phyloP scores from a whole-genome alignment of 53 echinoderm and acorn worm species.

The Echinarachnius parma region DNA sequence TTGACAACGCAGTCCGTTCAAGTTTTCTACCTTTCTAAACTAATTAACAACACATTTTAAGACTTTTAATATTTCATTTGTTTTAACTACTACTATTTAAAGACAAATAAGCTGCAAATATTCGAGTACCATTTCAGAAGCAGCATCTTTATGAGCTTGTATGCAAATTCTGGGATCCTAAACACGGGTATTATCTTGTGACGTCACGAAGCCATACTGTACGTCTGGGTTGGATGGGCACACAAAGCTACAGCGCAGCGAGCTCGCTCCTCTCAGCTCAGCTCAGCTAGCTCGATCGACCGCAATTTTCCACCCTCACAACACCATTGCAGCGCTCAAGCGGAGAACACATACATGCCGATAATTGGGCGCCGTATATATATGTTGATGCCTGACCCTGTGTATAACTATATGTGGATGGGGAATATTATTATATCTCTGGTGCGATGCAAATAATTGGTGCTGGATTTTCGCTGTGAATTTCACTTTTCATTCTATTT shows the following conservation, averaged over 20 bases:
- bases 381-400: constrained; percentile 32
- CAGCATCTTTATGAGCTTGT: background rate
- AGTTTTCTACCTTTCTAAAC: background rate
- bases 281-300: too few relatives aligned
- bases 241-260: constrained; percentile 46
- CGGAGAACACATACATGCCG: too few relatives aligned
- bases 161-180: constrained; percentile 37
- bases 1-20: background rate
- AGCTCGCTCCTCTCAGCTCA: background rate
- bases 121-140: background rate
- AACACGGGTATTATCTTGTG: constrained; percentile 39
- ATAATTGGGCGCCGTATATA: too few relatives aligned
- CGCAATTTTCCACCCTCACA: too few relatives aligned
- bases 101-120: background rate
- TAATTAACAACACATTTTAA: background rate
- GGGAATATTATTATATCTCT: too few relatives aligned
- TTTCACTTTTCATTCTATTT: background rate
- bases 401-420: too few relatives aligned
- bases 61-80: background rate
- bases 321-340: too few relatives aligned
- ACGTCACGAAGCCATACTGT: constrained; percentile 67
- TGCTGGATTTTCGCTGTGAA: background rate
- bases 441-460: too few relatives aligned
- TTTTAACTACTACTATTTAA: background rate
- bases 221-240: background rate